Evolutionary conservation across 2,797 vertebrate genomes (phyloP), one percentile per base, ranked within the genome.

Genomic region (Acrossocheilus fasciatus): DNA sequence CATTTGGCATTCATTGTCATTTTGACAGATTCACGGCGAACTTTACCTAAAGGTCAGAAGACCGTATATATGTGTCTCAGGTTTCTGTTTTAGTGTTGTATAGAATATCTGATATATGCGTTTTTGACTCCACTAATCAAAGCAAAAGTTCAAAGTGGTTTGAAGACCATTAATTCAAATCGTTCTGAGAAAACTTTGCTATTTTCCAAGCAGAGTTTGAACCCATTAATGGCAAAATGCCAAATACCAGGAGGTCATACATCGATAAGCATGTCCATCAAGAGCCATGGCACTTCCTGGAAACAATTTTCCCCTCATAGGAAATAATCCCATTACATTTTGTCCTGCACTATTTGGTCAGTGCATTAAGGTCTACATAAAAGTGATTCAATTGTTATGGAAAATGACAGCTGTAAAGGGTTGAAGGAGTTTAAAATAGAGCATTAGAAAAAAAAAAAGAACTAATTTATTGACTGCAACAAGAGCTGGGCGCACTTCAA

Each of bases 201-300:
- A 23, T 76, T 57, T 70, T 59, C 62, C 30, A 34, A 77, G 66
- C 62, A 82, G 30, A 23, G 18, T 11, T 20, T 30, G 30, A 83
- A 78, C 57, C 57, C 74, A 69, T 73, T 62, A 83, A 30, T 54
- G 70, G 36, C 26, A 66, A 84, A 66, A 26, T 10, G 9, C 17
- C 57, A 54, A 57, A 74, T 74, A 79, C 30, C 20, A 59, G 66
- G 41, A 79, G 50, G 64, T 54, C 68, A 64, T 20, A 54, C 43
- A 18, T 45, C 36, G 20, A 45, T 30, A 73, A 73, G 6, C 43
- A 47, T 26, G 54, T 10, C 50, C 8, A 14, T 76, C 57, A 64
- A 34, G 0, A 47, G 41, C 12, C 41, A 57, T 6, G 34, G 23
- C 52, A 59, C 50, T 41, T 64, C 26, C 82, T 47, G 82, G 54